phyloP scores from a whole-genome alignment of 2,113 vertebrate species.

The Pluvianellus socialis region DNA sequence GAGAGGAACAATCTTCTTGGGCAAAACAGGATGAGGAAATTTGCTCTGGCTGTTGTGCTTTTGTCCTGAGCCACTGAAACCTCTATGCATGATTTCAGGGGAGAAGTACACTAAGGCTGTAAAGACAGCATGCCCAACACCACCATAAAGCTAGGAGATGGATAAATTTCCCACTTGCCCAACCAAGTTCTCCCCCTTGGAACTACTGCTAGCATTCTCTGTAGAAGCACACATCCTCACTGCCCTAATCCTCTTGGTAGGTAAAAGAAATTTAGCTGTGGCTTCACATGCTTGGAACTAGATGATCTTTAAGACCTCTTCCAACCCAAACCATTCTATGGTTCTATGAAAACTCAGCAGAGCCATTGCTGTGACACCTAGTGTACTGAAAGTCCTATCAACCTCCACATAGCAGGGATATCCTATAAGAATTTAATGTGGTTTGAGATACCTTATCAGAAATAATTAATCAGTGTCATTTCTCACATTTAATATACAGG shows the following conservation, averaged over 20 bases:
- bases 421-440: not conserved
- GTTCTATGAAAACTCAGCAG: not conserved
- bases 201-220: not conserved
- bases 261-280: not conserved
- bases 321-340: not conserved
- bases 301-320: not conserved
- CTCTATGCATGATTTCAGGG: not conserved
- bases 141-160: not conserved
- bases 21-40: not conserved
- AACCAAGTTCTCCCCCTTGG: not conserved
- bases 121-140: not conserved
- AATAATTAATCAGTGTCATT: constrained; percentile 38
- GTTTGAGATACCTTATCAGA: constrained; percentile 5
- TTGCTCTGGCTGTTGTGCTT: not conserved
- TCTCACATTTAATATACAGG: not conserved
- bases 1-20: not conserved
- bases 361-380: not conserved
- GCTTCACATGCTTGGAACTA: not conserved
- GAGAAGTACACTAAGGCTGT: not conserved
- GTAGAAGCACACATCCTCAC: not conserved
- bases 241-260: not conserved
- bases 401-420: not conserved
- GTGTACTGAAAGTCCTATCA: not conserved
- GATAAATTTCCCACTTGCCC: not conserved
- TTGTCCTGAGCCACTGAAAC: not conserved